phyloP scores from a whole-genome alignment of 2,888 invertebrate species.

The Bellardia pandia region DNA sequence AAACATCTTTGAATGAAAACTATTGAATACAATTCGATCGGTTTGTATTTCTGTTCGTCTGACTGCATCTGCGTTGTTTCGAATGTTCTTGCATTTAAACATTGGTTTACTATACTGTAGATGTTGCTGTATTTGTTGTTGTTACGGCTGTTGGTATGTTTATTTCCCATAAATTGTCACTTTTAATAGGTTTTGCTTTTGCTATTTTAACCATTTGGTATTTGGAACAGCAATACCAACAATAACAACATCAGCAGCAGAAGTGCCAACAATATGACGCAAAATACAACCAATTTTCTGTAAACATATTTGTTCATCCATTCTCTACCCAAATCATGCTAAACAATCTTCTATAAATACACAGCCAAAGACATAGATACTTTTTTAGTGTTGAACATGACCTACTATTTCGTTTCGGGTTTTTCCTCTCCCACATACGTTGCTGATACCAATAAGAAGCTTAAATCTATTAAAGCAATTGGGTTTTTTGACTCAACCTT shows the following conservation, averaged over 20 bases:
- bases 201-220: conserved; percentile 50
- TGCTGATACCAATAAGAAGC: conserved; percentile 21
- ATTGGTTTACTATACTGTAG: not conserved
- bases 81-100: not conserved
- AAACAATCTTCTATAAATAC: conserved; percentile 18
- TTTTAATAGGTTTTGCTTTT: conserved; percentile 47
- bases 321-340: conserved; percentile 35
- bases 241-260: not conserved
- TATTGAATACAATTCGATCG: not conserved
- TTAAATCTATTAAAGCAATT: conserved; percentile 58
- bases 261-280: not conserved
- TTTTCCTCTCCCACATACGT: not conserved
- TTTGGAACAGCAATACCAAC: conserved; percentile 34
- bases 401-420: not conserved
- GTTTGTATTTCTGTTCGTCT: not conserved
- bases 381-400: not conserved
- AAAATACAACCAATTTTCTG: conserved; percentile 53
- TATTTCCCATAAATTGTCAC: conserved; percentile 63
- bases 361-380: not conserved
- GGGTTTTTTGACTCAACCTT: not conserved
- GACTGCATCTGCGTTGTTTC: not conserved
- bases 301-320: conserved; percentile 52
- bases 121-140: not conserved
- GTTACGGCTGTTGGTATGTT: conserved; percentile 27
- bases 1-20: not conserved